These are phyloP conservation scores for Anoplolepis gracilipes DNA, from an alignment of 1,140 invertebrate genomes.

Conservation along the genomic window DNA sequence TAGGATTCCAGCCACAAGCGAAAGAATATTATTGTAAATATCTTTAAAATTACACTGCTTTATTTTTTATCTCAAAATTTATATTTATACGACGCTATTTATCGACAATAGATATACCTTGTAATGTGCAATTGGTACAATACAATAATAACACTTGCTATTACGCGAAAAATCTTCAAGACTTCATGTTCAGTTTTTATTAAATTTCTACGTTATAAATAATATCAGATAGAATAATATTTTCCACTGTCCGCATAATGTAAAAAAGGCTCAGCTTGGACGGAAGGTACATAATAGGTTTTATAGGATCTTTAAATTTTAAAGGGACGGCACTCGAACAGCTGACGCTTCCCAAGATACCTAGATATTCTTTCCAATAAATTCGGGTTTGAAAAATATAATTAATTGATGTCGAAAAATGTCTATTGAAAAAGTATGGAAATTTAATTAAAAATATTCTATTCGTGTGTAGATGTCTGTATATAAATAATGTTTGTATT, in stretches of 20 bases:
- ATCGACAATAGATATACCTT: background rate
- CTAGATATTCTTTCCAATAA: constrained; percentile 45
- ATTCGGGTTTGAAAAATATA: constrained; percentile 33
- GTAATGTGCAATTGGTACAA: background rate
- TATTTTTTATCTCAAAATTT: background rate
- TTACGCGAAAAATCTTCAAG: background rate
- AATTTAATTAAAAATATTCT: constrained; percentile 22
- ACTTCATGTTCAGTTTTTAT: constrained; percentile 25
- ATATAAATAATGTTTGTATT: background rate
- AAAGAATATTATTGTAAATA: background rate
- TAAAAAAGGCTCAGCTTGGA: constrained; percentile 45
- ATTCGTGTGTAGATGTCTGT: no score
- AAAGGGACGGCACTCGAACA: constrained; percentile 74
- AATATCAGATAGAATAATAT: background rate
- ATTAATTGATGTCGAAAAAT: background rate
- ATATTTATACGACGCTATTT: background rate
- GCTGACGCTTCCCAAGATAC: constrained; percentile 68
- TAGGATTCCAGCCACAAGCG: background rate
- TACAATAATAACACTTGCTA: constrained; percentile 22
- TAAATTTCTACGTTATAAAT: constrained; percentile 38
- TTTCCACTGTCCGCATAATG: constrained; percentile 35
- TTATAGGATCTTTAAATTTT: constrained; percentile 79
- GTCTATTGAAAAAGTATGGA: background rate
- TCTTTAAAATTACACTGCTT: background rate
- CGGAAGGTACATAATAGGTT: constrained; percentile 65